A percentile compares a stretch with the other conserved stretches of the same genome.
phyloP scores from a whole-genome alignment of 2,113 vertebrate species.

The Tympanuchus pallidicinctus region DNA sequence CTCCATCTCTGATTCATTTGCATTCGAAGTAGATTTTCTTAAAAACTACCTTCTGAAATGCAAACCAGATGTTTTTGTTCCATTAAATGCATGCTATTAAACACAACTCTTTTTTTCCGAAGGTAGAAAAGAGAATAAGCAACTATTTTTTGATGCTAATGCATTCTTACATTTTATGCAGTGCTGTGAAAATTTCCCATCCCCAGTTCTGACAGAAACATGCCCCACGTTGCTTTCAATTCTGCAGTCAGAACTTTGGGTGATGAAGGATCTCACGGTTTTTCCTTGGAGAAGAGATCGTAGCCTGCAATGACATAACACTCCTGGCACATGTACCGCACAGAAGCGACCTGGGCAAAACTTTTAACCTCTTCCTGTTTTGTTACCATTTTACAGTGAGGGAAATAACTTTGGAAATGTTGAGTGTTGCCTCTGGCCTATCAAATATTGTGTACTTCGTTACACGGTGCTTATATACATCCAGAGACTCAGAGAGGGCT shows the following conservation, averaged over 20 bases:
- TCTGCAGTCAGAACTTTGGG: background rate
- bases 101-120: background rate
- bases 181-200: background rate
- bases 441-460: rapidly evolving
- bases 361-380: background rate
- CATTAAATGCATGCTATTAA: background rate
- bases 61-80: background rate
- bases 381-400: background rate
- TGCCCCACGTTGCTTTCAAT: background rate
- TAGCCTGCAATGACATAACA: background rate
- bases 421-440: rapidly evolving
- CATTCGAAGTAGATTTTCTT: background rate
- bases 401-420: background rate
- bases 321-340: background rate
- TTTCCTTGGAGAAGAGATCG: background rate
- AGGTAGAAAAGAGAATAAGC: background rate
- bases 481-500: background rate
- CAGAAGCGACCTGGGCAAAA: background rate
- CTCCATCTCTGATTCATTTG: background rate
- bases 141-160: background rate
- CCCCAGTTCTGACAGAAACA: background rate
- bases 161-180: background rate
- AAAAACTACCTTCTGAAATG: background rate
- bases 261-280: background rate
- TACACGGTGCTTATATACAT: background rate